Conservation (phyloP, 2,797 vertebrate species). For the Hoplostethus mediterraneus region DNA sequence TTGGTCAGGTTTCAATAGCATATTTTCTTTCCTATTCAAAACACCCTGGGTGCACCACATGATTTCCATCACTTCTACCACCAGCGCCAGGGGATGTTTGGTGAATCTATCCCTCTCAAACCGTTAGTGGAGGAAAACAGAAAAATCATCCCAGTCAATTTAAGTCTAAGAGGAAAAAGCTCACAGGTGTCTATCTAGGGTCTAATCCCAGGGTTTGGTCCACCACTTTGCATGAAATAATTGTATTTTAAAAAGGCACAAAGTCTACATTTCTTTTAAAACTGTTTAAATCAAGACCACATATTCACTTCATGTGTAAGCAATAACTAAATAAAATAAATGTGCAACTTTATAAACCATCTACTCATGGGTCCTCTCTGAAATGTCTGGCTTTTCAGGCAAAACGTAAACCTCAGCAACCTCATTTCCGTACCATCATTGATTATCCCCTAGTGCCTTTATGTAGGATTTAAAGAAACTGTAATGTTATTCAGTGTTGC, state of each 20-base stretch:
- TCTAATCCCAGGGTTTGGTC: constrained; percentile 35
- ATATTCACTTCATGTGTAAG: constrained; percentile 54
- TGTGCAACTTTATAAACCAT: constrained; percentile 2
- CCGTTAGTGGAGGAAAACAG: constrained; percentile 32
- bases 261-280: constrained; percentile 40
- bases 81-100: constrained; percentile 48
- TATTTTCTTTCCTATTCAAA: constrained; percentile 67
- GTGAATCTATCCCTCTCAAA: constrained; percentile 33
- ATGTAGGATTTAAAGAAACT: no score
- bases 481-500: no score
- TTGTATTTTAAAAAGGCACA: constrained; percentile 62
- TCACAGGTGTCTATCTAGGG: constrained; percentile 56
- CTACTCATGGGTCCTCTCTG: not conserved
- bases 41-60: constrained; percentile 40
- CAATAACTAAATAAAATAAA: constrained; percentile 15
- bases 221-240: constrained; percentile 59
- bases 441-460: not conserved
- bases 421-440: no score
- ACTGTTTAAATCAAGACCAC: constrained; percentile 72
- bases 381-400: not conserved
- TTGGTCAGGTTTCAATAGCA: constrained; percentile 57
- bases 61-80: constrained; percentile 57
- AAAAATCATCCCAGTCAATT: constrained; percentile 49
- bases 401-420: not conserved
- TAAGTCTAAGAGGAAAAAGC: constrained; percentile 27